Conservation (phyloP, 2,888 invertebrate genomes). For the Melipona beecheii region DNA sequence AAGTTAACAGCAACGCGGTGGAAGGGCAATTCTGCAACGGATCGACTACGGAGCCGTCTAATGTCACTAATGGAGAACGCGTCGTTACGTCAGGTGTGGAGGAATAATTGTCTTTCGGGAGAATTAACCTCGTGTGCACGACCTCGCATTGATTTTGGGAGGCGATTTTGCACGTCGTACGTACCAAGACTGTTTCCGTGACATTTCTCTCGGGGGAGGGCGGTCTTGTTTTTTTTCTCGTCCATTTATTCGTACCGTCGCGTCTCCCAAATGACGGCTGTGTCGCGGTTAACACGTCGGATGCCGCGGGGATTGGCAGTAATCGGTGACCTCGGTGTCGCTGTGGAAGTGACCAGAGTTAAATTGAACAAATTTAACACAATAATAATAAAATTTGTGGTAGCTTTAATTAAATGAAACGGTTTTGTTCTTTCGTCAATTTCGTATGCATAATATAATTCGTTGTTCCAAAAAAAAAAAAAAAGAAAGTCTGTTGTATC, state of each 20-base stretch:
- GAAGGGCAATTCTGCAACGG: constrained; percentile 54
- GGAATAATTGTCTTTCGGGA: constrained; percentile 55
- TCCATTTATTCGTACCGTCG: too few species aligned
- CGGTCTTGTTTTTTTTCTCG: too few species aligned
- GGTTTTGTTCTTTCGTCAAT: too few species aligned
- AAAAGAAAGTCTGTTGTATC: not conserved
- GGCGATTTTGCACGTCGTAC: not conserved
- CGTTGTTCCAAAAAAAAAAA: not conserved
- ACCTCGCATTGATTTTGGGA: not conserved
- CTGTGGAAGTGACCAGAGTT: not conserved
- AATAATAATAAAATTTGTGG: too few species aligned
- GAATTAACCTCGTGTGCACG: constrained; percentile 43
- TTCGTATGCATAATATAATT: too few species aligned
- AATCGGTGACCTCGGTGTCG: not conserved
- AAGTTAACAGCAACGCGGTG: constrained; percentile 38
- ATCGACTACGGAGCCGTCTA: constrained; percentile 48
- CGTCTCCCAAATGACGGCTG: not conserved
- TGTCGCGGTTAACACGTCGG: not conserved
- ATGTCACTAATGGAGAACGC: constrained; percentile 65
- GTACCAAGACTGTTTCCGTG: too few species aligned
- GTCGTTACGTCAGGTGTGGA: constrained; percentile 15
- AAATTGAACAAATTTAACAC: not conserved
- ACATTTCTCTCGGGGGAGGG: too few species aligned
- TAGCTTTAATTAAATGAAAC: too few species aligned
- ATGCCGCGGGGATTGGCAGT: not conserved